These are phyloP conservation scores for Mesoligia furuncula DNA, from an alignment of 2,888 invertebrate species.

Conservation along the genomic window DNA sequence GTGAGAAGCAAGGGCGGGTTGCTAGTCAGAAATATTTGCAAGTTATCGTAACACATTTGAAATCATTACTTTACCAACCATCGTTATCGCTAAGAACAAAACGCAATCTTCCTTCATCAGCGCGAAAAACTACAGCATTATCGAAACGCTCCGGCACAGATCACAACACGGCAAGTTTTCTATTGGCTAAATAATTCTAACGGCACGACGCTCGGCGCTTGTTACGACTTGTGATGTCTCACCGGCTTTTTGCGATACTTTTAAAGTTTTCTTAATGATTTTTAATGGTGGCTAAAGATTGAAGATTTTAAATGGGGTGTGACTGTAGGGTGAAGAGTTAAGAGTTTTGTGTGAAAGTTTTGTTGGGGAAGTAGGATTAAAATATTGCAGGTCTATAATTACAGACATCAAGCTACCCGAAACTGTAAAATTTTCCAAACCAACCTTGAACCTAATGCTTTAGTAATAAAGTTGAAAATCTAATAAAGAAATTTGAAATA, in stretches of 20 bases:
- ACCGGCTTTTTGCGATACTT: conserved; percentile 19
- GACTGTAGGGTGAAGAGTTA: neutral
- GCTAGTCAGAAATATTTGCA: neutral
- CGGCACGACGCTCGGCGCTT: conserved; percentile 60
- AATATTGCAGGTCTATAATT: neutral
- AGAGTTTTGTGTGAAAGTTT: conserved; percentile 17
- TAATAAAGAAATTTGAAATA: too few species aligned
- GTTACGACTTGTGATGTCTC: conserved; percentile 54
- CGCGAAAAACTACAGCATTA: conserved; percentile 35
- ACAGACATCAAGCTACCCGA: too few species aligned
- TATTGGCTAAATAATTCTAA: conserved; percentile 65
- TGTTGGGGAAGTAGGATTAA: neutral
- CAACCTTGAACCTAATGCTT: too few species aligned
- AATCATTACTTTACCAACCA: neutral
- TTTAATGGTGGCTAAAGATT: conserved; percentile 41
- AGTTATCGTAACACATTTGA: neutral
- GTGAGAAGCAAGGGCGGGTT: neutral
- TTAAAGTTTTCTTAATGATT: conserved; percentile 56
- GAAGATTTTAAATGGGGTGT: conserved; percentile 23
- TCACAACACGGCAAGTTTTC: conserved; percentile 63
- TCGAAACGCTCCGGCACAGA: conserved; percentile 30
- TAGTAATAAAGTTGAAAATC: too few species aligned
- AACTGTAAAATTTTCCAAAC: too few species aligned
- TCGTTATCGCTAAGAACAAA: neutral
- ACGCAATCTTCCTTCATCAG: conserved; percentile 32